Percentiles rank a stretch among this genome's conserved stretches.
phyloP scores from a whole-genome alignment of 2,113 vertebrate genomes.

The Corythoichthys intestinalis region DNA sequence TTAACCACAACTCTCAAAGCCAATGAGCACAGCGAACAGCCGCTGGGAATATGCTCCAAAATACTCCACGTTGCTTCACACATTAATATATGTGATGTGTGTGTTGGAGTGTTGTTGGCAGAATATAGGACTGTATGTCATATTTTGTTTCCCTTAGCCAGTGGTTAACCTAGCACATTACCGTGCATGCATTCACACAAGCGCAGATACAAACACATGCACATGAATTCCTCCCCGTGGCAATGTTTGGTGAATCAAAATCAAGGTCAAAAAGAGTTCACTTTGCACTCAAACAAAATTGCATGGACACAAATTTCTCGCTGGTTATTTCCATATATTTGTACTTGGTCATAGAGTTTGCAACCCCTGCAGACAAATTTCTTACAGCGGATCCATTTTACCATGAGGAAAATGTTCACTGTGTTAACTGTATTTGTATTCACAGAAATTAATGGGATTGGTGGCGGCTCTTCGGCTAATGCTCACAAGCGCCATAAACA shows the following conservation, averaged over 20 bases:
- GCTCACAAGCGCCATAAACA: constrained; percentile 59
- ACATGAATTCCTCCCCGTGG: constrained; percentile 53
- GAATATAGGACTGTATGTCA: constrained; percentile 41
- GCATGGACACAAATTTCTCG: constrained; percentile 31
- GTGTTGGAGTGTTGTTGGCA: constrained; percentile 17
- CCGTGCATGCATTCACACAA: constrained; percentile 39
- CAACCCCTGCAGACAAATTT: constrained; percentile 48
- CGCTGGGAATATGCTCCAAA: constrained; percentile 39
- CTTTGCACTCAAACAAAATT: constrained; percentile 30
- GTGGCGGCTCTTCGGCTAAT: constrained; percentile 48
- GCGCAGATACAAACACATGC: constrained; percentile 34
- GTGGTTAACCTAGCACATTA: constrained; percentile 53
- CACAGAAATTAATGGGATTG: constrained; percentile 45
- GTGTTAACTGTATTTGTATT: constrained; percentile 49
- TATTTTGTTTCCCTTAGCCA: constrained; percentile 59
- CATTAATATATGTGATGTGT: constrained; percentile 3
- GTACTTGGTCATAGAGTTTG: constrained; percentile 30
- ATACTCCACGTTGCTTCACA: constrained; percentile 24
- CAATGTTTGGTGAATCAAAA: constrained; percentile 63
- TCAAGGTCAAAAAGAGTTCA: constrained; percentile 62
- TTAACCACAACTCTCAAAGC: constrained; percentile 58
- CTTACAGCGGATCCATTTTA: constrained; percentile 34
- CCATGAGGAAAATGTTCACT: constrained; percentile 41
- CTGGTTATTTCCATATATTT: constrained; percentile 44
- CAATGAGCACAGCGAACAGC: constrained; percentile 42